Evolutionary conservation across 1,140 invertebrate species (phyloP).

Genomic region (Pectinophora gossypiella): DNA sequence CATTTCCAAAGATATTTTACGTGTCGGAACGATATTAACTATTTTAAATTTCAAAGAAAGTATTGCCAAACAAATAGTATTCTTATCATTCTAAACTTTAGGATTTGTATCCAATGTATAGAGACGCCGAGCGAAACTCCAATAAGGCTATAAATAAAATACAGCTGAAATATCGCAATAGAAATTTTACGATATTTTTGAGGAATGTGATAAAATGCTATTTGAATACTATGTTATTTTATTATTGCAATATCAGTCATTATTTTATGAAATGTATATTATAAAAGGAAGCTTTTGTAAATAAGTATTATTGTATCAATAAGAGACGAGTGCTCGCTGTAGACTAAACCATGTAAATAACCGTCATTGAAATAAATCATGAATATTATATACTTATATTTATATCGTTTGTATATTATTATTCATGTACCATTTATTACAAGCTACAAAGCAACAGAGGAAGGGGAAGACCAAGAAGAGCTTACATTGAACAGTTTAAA

Average conservation of each 20-base stretch:
- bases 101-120: constrained; percentile 15
- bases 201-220: constrained; percentile 38
- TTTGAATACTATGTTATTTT: constrained; percentile 27
- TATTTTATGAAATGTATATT: constrained; percentile 41
- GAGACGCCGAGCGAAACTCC: constrained; percentile 10
- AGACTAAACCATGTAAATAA: background rate
- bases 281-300: constrained; percentile 36
- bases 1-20: constrained; percentile 14
- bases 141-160: constrained; percentile 18
- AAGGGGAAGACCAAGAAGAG: too few relatives aligned
- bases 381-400: too few relatives aligned
- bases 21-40: constrained; percentile 2
- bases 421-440: too few relatives aligned
- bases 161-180: constrained; percentile 28
- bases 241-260: constrained; percentile 40
- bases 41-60: background rate
- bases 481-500: too few relatives aligned
- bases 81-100: constrained; percentile 16
- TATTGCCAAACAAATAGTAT: constrained; percentile 1
- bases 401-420: too few relatives aligned
- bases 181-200: constrained; percentile 28
- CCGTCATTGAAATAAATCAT: constrained; percentile 5
- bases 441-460: too few relatives aligned
- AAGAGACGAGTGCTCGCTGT: background rate
- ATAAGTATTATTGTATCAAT: constrained; percentile 21